These are phyloP conservation scores for Heliopora coerulea DNA, from an alignment of 92 coral and sea anemone genomes.

Conservation along the genomic window DNA sequence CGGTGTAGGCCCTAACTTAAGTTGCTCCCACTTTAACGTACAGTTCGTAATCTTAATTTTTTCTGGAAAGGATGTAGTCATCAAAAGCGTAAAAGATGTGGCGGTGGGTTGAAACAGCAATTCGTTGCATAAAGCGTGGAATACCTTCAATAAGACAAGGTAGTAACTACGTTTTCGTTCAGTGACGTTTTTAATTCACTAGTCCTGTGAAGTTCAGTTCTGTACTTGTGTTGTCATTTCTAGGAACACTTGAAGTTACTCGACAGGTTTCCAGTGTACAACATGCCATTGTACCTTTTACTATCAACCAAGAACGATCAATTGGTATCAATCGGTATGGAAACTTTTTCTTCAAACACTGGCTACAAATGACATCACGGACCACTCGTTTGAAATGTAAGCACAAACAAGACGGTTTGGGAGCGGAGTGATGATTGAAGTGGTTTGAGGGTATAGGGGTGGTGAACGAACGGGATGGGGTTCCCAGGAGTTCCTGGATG, in stretches of 20 bases:
- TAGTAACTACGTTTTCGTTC: neutral
- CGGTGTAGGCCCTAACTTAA: too few relatives aligned
- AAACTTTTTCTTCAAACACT: conserved; percentile 1
- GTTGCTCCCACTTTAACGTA: too few relatives aligned
- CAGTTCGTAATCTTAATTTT: too few relatives aligned
- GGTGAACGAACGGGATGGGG: too few relatives aligned
- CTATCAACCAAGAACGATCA: neutral
- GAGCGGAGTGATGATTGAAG: neutral
- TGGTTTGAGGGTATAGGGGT: too few relatives aligned
- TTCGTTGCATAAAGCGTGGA: conserved; percentile 1
- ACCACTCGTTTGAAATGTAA: conserved; percentile 42
- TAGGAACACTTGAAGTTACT: neutral
- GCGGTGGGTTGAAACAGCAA: neutral
- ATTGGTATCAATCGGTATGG: neutral
- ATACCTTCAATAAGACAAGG: neutral
- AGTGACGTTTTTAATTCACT: neutral
- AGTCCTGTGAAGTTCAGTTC: neutral
- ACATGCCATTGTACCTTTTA: neutral
- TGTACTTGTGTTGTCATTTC: neutral
- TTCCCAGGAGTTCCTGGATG: too few relatives aligned
- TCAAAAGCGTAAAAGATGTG: conserved; percentile 9
- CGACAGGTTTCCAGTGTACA: neutral
- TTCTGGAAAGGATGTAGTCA: too few relatives aligned
- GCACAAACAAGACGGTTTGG: neutral
- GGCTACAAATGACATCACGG: conserved; percentile 28